Base-by-base conservation (phyloP, 2,113 vertebrate species). In the Lasiurus borealis region DNA sequence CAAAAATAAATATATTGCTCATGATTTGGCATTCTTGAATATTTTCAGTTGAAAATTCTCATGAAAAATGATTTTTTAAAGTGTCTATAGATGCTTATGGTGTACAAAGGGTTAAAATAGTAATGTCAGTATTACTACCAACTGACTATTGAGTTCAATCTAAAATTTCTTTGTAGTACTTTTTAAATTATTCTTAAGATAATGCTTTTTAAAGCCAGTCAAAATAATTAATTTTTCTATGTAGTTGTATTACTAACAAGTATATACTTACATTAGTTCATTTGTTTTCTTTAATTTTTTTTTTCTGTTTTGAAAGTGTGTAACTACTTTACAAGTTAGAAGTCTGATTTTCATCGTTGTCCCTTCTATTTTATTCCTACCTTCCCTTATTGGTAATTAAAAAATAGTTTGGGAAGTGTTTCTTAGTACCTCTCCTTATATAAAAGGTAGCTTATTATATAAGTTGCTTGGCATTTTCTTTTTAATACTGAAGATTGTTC, bases 401-500 rank as follows among this genome's bases (percentile, higher is more conserved):
- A 87, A 81, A 72, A 19, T 59, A 71, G 48, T 92, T 92, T 78
- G 36, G 40, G 46, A 4, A 31, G 40, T 80, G 44, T 87, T 50
- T 87, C 12, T 18, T 81, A 59, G 40, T 14, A 3, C 10, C 27
- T 72, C 13, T 81, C 54, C 46, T 44, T 44, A 52, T n/a, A 40
- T 15, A 54, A 57, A 92, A 52, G 36, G 36, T 77, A 66, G 13
- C 14, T 8, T 62, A 19, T 27, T 15, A 40, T 19, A 13, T n/a
- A 64, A 44, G 48, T 48, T 93, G 46, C 66, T 83, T 52, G 71
- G 27, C 19, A 34, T 59, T n/a, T 89, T 52, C 34, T 46, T 83
- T 84, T 83, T 93, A 82, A 54, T 21, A 54, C 29, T 83, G 40
- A 68, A 48, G 86, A 64, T 57, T 83, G 14, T 84, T 84, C 54